phyloP scores from a whole-genome alignment of 2,113 vertebrate genomes.

The Limanda limanda region DNA sequence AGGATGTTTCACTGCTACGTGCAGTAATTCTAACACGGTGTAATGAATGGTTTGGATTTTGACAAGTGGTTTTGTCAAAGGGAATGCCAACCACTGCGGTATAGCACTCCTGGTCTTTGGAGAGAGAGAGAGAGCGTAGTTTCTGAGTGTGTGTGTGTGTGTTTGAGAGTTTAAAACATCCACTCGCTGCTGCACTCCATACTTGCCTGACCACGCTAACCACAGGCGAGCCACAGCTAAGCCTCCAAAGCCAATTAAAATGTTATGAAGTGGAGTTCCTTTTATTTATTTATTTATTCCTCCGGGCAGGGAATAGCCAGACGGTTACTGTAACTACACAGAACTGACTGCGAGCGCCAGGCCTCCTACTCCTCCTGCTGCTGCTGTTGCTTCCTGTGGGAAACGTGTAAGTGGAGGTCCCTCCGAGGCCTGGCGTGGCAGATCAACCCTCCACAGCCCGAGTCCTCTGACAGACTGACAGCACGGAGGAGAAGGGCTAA shows the following conservation, averaged over 20 bases:
- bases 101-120: slow-evolving; percentile 49
- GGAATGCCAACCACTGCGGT: slow-evolving; percentile 68
- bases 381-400: slow-evolving; percentile 33
- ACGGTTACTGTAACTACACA: slow-evolving; percentile 75
- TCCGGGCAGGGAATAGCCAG: slow-evolving; percentile 69
- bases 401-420: slow-evolving; percentile 63
- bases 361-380: slow-evolving; percentile 40
- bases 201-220: slow-evolving; percentile 74
- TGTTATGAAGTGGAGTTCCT: slow-evolving; percentile 75
- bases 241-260: slow-evolving; percentile 80
- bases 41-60: slow-evolving; percentile 67
- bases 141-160: slow-evolving; percentile 40
- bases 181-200: slow-evolving; percentile 68
- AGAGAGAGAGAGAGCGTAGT: slow-evolving; percentile 37
- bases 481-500: not conserved
- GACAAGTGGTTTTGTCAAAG: slow-evolving; percentile 66
- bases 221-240: slow-evolving; percentile 78
- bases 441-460: slow-evolving; percentile 42
- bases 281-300: slow-evolving; percentile 73
- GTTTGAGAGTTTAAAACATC: slow-evolving; percentile 69
- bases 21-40: slow-evolving; percentile 49
- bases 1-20: slow-evolving; percentile 38
- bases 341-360: slow-evolving; percentile 56
- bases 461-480: slow-evolving; percentile 45
- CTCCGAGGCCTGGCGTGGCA: slow-evolving; percentile 50